These are phyloP conservation scores for Philhelius pedissequus DNA, from an alignment of 2,888 invertebrate genomes.

Conservation along the genomic window DNA sequence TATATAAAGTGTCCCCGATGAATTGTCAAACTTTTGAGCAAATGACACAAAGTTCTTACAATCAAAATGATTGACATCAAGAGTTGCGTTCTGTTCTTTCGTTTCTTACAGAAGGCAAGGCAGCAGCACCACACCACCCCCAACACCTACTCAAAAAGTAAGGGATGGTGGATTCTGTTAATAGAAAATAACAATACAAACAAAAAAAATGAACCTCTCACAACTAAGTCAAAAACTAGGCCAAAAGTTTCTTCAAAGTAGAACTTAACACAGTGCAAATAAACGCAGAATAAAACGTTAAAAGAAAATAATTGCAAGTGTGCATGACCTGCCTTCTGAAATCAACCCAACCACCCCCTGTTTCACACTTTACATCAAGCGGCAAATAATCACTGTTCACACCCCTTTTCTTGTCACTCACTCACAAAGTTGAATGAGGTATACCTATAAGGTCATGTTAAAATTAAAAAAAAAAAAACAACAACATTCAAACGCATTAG, in stretches of 20 bases:
- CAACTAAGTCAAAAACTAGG: slow-evolving; percentile 24
- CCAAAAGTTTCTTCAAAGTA: slow-evolving; percentile 37
- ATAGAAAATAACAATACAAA: not conserved
- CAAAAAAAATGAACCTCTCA: not conserved
- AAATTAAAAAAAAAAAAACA: slow-evolving; percentile 11
- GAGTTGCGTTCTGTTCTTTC: not conserved
- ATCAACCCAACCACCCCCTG: not conserved
- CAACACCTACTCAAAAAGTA: not conserved
- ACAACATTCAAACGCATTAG: not conserved
- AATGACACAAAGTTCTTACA: slow-evolving; percentile 43
- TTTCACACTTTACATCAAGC: slow-evolving; percentile 26
- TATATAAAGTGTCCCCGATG: slow-evolving; percentile 37
- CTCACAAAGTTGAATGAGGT: not conserved
- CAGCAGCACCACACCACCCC: not conserved
- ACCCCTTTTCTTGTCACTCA: slow-evolving; percentile 18
- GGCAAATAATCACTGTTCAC: slow-evolving; percentile 41
- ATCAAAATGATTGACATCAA: slow-evolving; percentile 55
- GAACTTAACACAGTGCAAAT: slow-evolving; percentile 15
- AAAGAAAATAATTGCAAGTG: slow-evolving; percentile 28
- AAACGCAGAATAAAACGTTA: not conserved
- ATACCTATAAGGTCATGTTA: slow-evolving; percentile 45
- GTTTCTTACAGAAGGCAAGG: not conserved
- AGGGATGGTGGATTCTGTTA: slow-evolving; percentile 28
- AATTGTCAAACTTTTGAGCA: slow-evolving; percentile 53
- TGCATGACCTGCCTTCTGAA: slow-evolving; percentile 53